phyloP scores from a whole-genome alignment of 2,113 vertebrate species.

The Pollachius pollachius region DNA sequence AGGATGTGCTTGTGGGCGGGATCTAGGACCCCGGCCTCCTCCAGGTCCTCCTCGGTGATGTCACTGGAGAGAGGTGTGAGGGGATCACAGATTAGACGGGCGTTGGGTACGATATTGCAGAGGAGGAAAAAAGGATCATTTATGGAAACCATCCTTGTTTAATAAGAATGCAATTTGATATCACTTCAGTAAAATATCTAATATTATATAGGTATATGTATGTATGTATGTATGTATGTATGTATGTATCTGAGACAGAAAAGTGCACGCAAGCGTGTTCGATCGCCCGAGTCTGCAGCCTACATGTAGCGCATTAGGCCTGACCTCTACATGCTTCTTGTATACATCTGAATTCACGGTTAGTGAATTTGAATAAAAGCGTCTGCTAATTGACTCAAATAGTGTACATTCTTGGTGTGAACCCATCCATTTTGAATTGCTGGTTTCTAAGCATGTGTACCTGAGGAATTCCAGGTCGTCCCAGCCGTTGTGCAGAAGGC shows the following conservation, averaged over 20 bases:
- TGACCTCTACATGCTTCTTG: no score
- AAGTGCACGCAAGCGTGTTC: no score
- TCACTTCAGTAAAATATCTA: not conserved
- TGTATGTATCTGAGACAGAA: no score
- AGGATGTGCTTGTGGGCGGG: constrained; percentile 85
- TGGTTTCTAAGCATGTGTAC: constrained; percentile 53
- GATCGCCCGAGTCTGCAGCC: no score
- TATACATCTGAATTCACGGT: no score
- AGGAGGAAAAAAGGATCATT: not conserved
- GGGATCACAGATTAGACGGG: not conserved
- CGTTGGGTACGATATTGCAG: no score
- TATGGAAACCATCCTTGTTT: not conserved
- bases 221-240: not conserved
- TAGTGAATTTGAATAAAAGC: no score
- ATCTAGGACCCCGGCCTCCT: constrained; percentile 90
- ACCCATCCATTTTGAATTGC: not conserved
- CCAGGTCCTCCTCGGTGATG: constrained; percentile 94
- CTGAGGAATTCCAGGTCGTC: constrained; percentile 97
- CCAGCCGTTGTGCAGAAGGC: constrained; percentile 93
- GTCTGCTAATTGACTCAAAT: no score
- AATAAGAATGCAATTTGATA: not conserved
- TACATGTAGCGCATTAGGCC: no score
- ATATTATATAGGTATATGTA: not conserved
- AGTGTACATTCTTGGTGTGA: no score
- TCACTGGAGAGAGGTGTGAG: constrained; percentile 72